A percentile compares a stretch with the other conserved stretches of the same genome.
Conservation (phyloP, 1,140 invertebrate species). For the Orchestia grillus region DNA sequence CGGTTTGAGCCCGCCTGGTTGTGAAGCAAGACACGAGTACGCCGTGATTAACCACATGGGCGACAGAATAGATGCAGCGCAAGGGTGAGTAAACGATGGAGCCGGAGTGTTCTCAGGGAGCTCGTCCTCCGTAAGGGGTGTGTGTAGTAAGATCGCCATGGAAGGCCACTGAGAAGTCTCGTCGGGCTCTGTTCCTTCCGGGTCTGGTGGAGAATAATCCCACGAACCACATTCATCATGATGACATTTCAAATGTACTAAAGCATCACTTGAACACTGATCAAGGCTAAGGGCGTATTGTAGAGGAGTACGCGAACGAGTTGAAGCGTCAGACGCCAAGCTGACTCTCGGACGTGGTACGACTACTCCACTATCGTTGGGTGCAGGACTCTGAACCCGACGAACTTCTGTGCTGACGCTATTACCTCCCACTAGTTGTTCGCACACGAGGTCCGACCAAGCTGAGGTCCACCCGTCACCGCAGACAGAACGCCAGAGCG, state of each 20-base stretch:
- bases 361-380: neutral
- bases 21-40: constrained; percentile 53
- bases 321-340: constrained; percentile 11
- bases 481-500: constrained; percentile 43
- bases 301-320: constrained; percentile 30
- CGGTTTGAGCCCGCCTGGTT: neutral
- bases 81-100: constrained; percentile 14
- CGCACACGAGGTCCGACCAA: constrained; percentile 57
- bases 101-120: neutral
- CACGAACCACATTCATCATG: constrained; percentile 13
- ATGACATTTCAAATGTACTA: constrained; percentile 40
- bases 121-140: neutral
- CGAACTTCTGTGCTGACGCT: constrained; percentile 54
- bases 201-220: neutral
- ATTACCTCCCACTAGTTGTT: constrained; percentile 46
- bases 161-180: constrained; percentile 17
- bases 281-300: constrained; percentile 48
- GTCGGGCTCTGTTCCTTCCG: neutral
- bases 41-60: constrained; percentile 57
- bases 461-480: constrained; percentile 52
- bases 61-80: constrained; percentile 51
- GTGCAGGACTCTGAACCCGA: neutral
- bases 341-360: constrained; percentile 41
- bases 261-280: constrained; percentile 26
- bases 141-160: constrained; percentile 17